Evolutionary conservation across 37 sponge, comb jelly and placozoan genomes (phyloP), one percentile per base, ranked within the genome.

Genomic region (Lycopodina hypogea): DNA sequence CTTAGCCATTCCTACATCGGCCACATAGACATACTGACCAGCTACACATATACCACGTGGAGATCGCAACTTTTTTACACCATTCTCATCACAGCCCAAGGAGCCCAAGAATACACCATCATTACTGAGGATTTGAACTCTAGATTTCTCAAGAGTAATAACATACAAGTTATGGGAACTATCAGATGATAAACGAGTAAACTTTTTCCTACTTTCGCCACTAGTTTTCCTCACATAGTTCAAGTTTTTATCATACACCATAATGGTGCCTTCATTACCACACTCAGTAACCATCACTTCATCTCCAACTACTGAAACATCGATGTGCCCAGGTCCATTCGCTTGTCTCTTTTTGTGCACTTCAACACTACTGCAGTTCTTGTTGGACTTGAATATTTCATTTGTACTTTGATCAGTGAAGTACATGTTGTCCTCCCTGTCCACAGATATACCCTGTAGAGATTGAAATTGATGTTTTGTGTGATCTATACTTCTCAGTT

Each of bases 1-100:
- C 48, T 45, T 45, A 45, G 4, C 4, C 9, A 45, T 9, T 12
- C 48, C 48, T 12, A 9, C 9, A 58, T 58, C 59, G 3, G 59
- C 59, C 59, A 58, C 59, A 58, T 58, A 58, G 17, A 58, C 59
- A 58, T 58, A 58, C 59, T 58, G 59, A 58, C 59, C 59, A 58
- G 59, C 59, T 58, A 58, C 59, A 58, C 59, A 58, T 14, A 58
- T 19, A 26, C 59, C 59, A 58, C 59, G 14, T 26, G 59, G 59
- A 58, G 59, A 21, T 4, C 21, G 6, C 59, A 58, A 58, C 48
- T 9, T 45, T 9, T 45, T 45, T 9, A 45, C 48, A 45, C 48
- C 48, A 45, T 45, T 9, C 59, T 58, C 59, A 58, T 58, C 59
- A 58, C 26, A 58, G 59, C 59, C 26, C 3, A 58, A 58, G 26